phyloP scores from a whole-genome alignment of 1,140 invertebrate species.

The Laupala kohalensis region DNA sequence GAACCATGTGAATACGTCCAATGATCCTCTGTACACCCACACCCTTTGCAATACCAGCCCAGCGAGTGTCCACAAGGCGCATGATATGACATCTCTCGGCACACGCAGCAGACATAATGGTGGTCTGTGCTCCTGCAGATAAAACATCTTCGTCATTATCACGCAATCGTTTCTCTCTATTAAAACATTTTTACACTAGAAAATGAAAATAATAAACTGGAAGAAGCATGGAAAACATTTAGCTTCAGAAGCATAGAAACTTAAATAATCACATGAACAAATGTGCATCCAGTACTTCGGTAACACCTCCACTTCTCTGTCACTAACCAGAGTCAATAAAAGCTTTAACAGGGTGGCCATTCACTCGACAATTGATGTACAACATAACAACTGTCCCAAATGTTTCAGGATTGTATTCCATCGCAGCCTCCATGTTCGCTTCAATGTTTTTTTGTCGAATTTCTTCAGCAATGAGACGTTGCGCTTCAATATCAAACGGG shows the following conservation, averaged over 20 bases:
- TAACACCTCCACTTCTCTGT: neutral
- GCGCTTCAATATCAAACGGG: conserved; percentile 90
- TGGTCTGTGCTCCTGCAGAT: conserved; percentile 72
- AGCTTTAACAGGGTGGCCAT: conserved; percentile 90
- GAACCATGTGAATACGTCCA: conserved; percentile 90
- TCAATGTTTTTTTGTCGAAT: conserved; percentile 93
- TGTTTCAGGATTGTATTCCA: conserved; percentile 95
- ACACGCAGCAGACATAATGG: conserved; percentile 85
- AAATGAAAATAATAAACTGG: too few relatives aligned
- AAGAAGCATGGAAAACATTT: neutral
- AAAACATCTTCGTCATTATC: neutral
- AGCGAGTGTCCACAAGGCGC: conserved; percentile 72
- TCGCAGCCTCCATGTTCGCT: conserved; percentile 96
- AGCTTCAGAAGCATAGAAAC: neutral
- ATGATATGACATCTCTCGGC: conserved; percentile 92
- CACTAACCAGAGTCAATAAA: conserved; percentile 84
- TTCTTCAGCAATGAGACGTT: conserved; percentile 87
- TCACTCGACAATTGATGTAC: conserved; percentile 92
- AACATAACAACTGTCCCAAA: conserved; percentile 96
- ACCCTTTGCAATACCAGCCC: conserved; percentile 56
- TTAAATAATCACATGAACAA: neutral
- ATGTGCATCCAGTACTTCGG: neutral
- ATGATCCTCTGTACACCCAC: conserved; percentile 95
- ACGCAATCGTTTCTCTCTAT: too few relatives aligned
- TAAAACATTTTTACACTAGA: too few relatives aligned